Percentiles rank a stretch among this genome's conserved stretches.
phyloP scores from a whole-genome alignment of 2,113 vertebrate genomes.

The Blennius ocellaris region DNA sequence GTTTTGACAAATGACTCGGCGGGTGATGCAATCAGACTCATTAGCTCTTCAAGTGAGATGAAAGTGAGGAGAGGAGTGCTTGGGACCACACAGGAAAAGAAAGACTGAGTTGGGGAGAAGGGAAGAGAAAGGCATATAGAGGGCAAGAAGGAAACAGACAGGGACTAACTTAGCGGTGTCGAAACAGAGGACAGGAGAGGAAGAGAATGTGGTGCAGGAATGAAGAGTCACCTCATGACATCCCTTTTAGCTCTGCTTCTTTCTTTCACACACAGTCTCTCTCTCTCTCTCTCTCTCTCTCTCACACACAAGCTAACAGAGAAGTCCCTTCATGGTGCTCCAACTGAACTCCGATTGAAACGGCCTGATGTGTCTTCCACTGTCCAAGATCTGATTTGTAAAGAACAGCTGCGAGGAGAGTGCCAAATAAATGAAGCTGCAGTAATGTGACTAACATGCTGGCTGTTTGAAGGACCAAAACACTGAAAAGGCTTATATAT shows the following conservation, averaged over 20 bases:
- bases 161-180: background rate
- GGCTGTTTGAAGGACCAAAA: conserved; percentile 19
- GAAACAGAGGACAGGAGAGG: background rate
- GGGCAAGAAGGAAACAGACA: conserved; percentile 19
- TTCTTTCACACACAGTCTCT: background rate
- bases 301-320: conserved; percentile 43
- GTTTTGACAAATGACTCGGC: conserved; percentile 55
- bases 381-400: conserved; percentile 76
- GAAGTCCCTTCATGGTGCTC: conserved; percentile 63
- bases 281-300: too few species aligned
- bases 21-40: conserved; percentile 71
- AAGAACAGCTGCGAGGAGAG: conserved; percentile 78
- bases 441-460: conserved; percentile 50
- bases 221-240: conserved; percentile 48
- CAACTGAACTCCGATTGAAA: conserved; percentile 70
- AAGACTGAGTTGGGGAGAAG: conserved; percentile 44
- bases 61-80: conserved; percentile 55
- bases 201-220: conserved; percentile 19
- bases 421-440: conserved; percentile 61
- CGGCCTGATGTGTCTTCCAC: conserved; percentile 58
- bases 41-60: conserved; percentile 65
- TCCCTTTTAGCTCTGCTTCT: conserved; percentile 21
- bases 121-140: conserved; percentile 44
- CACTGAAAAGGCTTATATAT: background rate
- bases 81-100: conserved; percentile 66